Evolutionary conservation across 1,140 invertebrate species (phyloP).

Genomic region (Hylaeus anthracinus): DNA sequence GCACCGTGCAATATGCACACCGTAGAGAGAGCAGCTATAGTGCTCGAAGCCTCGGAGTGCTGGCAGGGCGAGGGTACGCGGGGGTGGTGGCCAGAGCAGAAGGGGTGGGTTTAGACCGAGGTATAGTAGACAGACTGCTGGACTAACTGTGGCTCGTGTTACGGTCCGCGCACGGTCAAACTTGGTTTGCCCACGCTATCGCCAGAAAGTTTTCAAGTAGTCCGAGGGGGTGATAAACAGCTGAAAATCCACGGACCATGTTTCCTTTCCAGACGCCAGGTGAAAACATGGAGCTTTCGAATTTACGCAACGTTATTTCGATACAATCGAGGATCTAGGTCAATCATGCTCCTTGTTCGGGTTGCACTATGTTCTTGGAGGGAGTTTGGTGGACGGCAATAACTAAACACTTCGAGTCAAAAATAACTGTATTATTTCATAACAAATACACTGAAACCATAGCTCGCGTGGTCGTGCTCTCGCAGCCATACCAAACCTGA

Average conservation of each 20-base stretch:
- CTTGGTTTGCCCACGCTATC: constrained; percentile 67
- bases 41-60: constrained; percentile 60
- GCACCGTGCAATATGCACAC: constrained; percentile 76
- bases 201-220: constrained; percentile 28
- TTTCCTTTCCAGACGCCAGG: constrained; percentile 8
- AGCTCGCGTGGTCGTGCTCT: too few relatives aligned
- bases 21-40: constrained; percentile 58
- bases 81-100: constrained; percentile 55
- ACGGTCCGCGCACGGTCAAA: constrained; percentile 68
- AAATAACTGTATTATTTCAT: too few relatives aligned
- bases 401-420: too few relatives aligned
- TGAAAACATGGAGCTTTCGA: neutral
- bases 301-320: too few relatives aligned
- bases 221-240: constrained; percentile 33
- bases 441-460: too few relatives aligned
- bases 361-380: too few relatives aligned
- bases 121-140: constrained; percentile 72
- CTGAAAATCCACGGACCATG: constrained; percentile 34
- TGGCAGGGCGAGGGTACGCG: constrained; percentile 31
- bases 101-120: constrained; percentile 58
- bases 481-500: too few relatives aligned
- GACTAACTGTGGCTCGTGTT: constrained; percentile 76
- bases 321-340: too few relatives aligned
- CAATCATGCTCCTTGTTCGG: too few relatives aligned
- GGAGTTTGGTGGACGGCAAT: too few relatives aligned